Conservation (phyloP, 1,140 invertebrate species). For the Ericerus pela region DNA sequence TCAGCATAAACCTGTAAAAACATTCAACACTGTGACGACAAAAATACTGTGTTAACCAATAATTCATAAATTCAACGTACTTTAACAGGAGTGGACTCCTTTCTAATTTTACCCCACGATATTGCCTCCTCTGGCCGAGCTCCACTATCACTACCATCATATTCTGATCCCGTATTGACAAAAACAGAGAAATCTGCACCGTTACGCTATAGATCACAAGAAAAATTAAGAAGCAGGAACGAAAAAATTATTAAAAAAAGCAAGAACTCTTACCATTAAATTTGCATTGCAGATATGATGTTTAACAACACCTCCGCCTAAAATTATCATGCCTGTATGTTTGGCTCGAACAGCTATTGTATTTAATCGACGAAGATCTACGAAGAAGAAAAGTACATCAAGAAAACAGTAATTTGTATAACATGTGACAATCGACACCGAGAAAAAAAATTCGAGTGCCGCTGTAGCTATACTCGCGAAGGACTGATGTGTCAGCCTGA, state of each 20-base stretch:
- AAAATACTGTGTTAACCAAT: slow-evolving; percentile 19
- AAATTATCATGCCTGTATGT: slow-evolving; percentile 90
- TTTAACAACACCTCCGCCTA: slow-evolving; percentile 95
- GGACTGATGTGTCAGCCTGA: no score
- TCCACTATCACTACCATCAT: slow-evolving; percentile 96
- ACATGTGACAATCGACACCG: background rate
- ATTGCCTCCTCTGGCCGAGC: slow-evolving; percentile 95
- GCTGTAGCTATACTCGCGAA: no score
- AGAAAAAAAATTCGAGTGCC: background rate
- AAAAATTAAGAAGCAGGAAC: background rate
- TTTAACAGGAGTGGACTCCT: slow-evolving; percentile 81
- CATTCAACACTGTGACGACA: background rate
- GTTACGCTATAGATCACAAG: slow-evolving; percentile 52
- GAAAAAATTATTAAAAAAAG: background rate
- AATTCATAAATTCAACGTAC: slow-evolving; percentile 30
- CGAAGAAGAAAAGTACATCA: slow-evolving; percentile 20
- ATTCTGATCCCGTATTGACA: slow-evolving; percentile 94
- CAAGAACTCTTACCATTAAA: slow-evolving; percentile 53
- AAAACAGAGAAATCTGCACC: slow-evolving; percentile 95
- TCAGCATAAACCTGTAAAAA: slow-evolving; percentile 69
- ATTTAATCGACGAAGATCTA: slow-evolving; percentile 80
- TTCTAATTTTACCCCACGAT: slow-evolving; percentile 95
- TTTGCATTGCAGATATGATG: slow-evolving; percentile 99
- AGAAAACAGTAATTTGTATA: background rate
- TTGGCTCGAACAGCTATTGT: slow-evolving; percentile 86